Evolutionary conservation across 2,888 invertebrate species (phyloP), one percentile per base, ranked within the genome.

Genomic region (Tetramorium bicarinatum): DNA sequence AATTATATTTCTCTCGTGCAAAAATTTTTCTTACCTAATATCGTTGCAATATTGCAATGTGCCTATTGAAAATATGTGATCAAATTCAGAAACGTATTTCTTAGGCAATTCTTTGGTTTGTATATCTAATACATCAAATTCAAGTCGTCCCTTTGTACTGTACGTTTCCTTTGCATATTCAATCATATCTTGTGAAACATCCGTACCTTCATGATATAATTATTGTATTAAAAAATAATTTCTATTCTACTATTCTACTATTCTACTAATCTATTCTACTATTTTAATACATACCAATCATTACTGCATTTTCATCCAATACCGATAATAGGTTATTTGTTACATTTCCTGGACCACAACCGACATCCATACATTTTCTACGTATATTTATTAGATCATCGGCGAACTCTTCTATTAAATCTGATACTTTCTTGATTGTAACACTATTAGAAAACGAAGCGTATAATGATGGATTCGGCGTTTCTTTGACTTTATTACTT

Each of bases 291-390:
- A 34, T 4, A 34, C 29, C 94, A 15, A 93, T 88, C 15, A 95
- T 94, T 1, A 93, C 94, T 76, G 96, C 96, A 25, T 95, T 95
- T 3, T 92, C 89, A 0, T 97, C 96, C 72, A 98, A 92, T 86
- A 96, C 95, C 0, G 96, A 95, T 80, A 98, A 94, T 49, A 96
- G 95, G 21, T 96, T 96, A 79, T 96, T 95, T 0, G 97, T 96
- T 18, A 97, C 97, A 91, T 96, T 96, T 0, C 97, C 97, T 61
- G 97, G 97, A 0, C 97, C 98, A 87, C 97, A 97, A 0, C 98
- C 98, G 56, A 98, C 96, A 91, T 98, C 98, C 74, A 95, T 91
- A 79, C 95, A 95, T 52, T 87, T 91, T n/a, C 95, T 94, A 49
- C 85, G 83, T 93, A 94, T 94, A 72, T 34, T 34, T 34, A n/a